Evolutionary conservation across 2,888 invertebrate species (phyloP).

Genomic region (Erebia ligea): DNA sequence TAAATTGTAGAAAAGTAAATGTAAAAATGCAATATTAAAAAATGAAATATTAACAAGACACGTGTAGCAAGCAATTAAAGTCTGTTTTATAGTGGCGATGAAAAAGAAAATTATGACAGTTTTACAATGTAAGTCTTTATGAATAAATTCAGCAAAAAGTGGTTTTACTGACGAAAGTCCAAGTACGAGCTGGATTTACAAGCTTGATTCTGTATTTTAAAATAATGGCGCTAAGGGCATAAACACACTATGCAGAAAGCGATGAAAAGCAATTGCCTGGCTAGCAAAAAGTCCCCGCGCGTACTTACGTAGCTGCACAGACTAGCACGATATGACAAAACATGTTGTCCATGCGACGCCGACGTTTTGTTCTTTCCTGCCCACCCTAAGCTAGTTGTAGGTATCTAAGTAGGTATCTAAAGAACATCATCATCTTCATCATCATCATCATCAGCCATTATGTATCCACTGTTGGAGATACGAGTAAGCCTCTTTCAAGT

Average conservation of each 20-base stretch:
- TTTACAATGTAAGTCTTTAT: conserved; percentile 1
- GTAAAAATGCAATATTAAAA: conserved; percentile 41
- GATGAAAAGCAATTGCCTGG: too few relatives aligned
- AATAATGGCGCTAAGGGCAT: not conserved
- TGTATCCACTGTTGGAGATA: too few relatives aligned
- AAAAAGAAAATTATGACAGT: conserved; percentile 16
- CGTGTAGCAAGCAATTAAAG: not conserved
- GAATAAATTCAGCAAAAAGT: not conserved
- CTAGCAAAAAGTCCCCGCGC: too few relatives aligned
- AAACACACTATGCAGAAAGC: not conserved
- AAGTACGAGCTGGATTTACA: not conserved
- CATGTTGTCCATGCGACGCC: too few relatives aligned
- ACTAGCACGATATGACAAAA: too few relatives aligned
- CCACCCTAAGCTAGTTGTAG: too few relatives aligned
- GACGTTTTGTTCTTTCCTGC: too few relatives aligned
- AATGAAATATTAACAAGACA: not conserved
- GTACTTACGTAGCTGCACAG: too few relatives aligned
- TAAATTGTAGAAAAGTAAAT: conserved; percentile 50
- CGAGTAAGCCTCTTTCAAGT: too few relatives aligned
- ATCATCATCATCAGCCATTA: too few relatives aligned
- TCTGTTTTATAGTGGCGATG: conserved; percentile 4
- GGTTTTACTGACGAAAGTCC: not conserved
- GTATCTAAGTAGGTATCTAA: too few relatives aligned
- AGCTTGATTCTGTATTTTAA: not conserved
- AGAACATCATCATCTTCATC: too few relatives aligned